A percentile compares a stretch with the other conserved stretches of the same genome.
Conservation (phyloP, 2,888 invertebrate species). For the Cephalotes varians region DNA sequence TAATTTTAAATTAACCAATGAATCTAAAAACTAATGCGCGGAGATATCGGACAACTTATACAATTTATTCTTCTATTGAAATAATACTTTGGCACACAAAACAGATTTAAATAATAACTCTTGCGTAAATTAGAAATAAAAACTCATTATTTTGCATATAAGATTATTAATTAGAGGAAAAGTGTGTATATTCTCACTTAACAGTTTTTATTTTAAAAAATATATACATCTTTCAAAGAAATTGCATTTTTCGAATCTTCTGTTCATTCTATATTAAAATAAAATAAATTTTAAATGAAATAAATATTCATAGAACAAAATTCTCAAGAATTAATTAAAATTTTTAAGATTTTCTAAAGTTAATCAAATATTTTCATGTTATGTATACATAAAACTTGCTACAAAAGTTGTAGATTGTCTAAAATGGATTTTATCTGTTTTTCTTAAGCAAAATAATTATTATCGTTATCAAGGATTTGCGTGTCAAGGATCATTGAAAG, state of each 20-base stretch:
- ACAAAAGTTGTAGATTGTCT: not conserved
- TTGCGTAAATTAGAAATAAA: not conserved
- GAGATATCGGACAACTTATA: not conserved
- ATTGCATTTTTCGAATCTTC: not conserved
- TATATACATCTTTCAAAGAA: not conserved
- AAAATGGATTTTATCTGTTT: not conserved
- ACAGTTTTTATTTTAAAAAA: not conserved
- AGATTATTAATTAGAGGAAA: not conserved
- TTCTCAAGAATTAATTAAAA: not conserved
- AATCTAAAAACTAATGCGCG: not conserved
- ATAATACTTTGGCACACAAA: not conserved
- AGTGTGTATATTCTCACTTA: not conserved
- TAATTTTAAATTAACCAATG: not conserved
- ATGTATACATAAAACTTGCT: not conserved
- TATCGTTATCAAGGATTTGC: not conserved
- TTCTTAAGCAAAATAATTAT: not conserved
- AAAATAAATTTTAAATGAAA: not conserved
- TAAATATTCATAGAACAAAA: not conserved
- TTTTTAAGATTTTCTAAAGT: not conserved
- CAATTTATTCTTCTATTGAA: not conserved
- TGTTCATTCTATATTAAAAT: not conserved
- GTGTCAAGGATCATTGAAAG: not conserved
- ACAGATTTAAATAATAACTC: not conserved
- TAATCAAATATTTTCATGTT: not conserved
- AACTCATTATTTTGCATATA: not conserved